Percentiles rank a stretch among this genome's conserved stretches.
Conservation (phyloP, 2,797 vertebrate genomes). For the Sorex maritimensis region DNA sequence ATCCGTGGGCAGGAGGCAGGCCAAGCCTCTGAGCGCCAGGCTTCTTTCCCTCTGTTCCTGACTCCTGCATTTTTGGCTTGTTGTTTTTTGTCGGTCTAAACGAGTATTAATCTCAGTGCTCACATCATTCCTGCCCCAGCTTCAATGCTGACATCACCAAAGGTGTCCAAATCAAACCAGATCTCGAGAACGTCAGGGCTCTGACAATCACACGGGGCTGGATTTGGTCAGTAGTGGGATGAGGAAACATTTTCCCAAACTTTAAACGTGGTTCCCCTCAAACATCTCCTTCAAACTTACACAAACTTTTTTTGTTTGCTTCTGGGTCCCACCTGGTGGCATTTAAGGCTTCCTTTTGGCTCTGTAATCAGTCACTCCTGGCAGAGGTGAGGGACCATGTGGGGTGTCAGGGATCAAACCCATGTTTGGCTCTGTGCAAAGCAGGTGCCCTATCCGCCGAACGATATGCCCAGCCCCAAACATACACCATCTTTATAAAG, state of each 20-base stretch:
- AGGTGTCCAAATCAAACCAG: not conserved
- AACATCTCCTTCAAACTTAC: too few relatives aligned
- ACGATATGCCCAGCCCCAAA: not conserved
- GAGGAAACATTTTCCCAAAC: slow-evolving; percentile 8
- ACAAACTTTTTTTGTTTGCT: too few relatives aligned
- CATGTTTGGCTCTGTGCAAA: too few relatives aligned
- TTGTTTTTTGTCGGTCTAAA: slow-evolving; percentile 21
- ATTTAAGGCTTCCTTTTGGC: too few relatives aligned
- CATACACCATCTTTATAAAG: not conserved
- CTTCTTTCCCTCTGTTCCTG: not conserved
- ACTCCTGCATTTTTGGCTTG: slow-evolving; percentile 9
- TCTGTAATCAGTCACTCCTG: too few relatives aligned
- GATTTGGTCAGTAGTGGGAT: not conserved
- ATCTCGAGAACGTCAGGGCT: not conserved
- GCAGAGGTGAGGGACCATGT: too few relatives aligned
- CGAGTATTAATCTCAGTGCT: not conserved
- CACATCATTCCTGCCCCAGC: not conserved
- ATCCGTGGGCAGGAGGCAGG: not conserved
- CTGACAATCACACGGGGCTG: not conserved
- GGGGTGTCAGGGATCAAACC: too few relatives aligned
- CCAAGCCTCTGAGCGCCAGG: not conserved
- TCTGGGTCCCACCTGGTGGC: too few relatives aligned
- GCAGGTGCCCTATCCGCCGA: too few relatives aligned
- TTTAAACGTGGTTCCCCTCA: not conserved
- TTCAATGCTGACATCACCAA: not conserved